Conservation (phyloP, 2,113 vertebrate species). For the Eublepharis macularius region DNA sequence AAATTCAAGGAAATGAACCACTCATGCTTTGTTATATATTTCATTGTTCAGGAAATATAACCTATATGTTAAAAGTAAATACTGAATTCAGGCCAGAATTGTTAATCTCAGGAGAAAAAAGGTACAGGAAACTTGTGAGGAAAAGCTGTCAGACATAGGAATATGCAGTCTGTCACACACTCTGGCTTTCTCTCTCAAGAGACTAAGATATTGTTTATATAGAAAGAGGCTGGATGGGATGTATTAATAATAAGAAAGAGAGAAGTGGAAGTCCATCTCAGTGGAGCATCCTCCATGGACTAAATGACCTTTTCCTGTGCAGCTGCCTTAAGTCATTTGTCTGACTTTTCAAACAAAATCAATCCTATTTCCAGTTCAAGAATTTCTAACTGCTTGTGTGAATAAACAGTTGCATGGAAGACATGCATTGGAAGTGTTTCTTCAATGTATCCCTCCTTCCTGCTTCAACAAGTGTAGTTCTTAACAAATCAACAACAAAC, state of each 20-base stretch:
- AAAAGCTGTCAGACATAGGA: not conserved
- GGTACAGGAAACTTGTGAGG: not conserved
- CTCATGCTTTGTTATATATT: not conserved
- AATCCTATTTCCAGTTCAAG: slow-evolving; percentile 2
- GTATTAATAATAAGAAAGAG: not conserved
- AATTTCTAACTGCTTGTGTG: not conserved
- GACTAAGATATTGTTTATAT: not conserved
- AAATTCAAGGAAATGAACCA: slow-evolving; percentile 12
- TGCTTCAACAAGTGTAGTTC: slow-evolving; percentile 26
- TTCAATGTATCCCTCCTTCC: not conserved
- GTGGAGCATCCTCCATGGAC: not conserved
- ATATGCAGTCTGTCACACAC: not conserved
- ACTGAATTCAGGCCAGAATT: slow-evolving; percentile 13
- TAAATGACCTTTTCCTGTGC: slow-evolving; percentile 25
- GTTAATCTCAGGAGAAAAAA: not conserved
- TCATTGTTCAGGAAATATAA: slow-evolving; percentile 27
- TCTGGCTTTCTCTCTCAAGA: not conserved
- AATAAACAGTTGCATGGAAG: not conserved
- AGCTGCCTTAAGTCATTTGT: slow-evolving; percentile 30
- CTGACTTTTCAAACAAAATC: not conserved
- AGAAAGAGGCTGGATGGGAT: not conserved
- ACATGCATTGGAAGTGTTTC: not conserved
- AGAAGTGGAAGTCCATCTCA: not conserved
- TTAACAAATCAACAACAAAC: slow-evolving; percentile 21
- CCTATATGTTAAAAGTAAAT: not conserved